Evolutionary conservation across 2,888 invertebrate genomes (phyloP), one percentile per base, ranked within the genome.

Genomic region (Mallateleia sp.): DNA sequence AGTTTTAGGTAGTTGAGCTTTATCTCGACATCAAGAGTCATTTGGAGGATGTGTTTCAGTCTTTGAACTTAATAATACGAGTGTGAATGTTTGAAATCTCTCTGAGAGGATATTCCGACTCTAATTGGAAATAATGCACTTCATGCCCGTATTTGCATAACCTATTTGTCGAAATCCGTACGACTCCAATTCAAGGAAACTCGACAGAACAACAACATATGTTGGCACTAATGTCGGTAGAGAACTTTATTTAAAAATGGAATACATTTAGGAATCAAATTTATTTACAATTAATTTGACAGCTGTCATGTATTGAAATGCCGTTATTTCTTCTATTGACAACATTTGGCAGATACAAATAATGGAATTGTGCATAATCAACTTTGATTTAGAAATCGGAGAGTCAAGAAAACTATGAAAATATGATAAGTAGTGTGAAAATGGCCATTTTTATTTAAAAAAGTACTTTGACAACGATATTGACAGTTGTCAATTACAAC

Each of bases 81-180:
- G 58, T 24, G 66, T 24, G 72, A 56, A 81, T 71, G 72, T 81
- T 81, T 56, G 72, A 58, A 74, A 74, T 74, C 58, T 60, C 50
- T 42, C 11, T 42, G 62, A 52, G 28, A 75, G 69, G 62, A 50
- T 82, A 42, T 32, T 45, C 52, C 15, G 52, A 14, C 25, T 75
- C 54, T 82, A 82, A 82, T 82, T 82, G 62, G 69, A 75, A 82
- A 82, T 82, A 75, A 82, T 83, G 62, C 72, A 83, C 67, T 77
- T 83, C 47, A 22, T 77, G 56, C 71, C 64, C 71, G 54, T 64
- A 83, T 83, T 83, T 83, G 83, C 77, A 77, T 77, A 83, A 83
- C 77, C 83, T 83, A 83, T 83, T 83, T 83, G 83, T 38, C 64
- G 71, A 77, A 77, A 83, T 83, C 24, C 60, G 74, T 38, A 47